Conservation (phyloP, 2,888 invertebrate species). For the Esperia sulphurella region DNA sequence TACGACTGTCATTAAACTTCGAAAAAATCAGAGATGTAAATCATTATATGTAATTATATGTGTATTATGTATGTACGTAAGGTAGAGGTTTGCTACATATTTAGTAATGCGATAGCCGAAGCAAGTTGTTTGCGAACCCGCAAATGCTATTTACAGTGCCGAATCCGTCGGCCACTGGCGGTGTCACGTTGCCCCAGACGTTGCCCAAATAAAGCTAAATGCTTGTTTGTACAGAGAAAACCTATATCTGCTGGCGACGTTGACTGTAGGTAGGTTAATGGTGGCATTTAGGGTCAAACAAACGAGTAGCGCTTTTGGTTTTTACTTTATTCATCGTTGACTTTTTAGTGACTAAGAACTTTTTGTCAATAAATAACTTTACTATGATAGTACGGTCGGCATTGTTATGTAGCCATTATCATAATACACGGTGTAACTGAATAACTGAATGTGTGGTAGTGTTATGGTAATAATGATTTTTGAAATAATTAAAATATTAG, state of each 20-base stretch:
- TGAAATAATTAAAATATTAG: too few relatives aligned
- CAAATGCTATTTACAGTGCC: constrained; percentile 71
- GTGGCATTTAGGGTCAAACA: neutral
- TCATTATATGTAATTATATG: too few relatives aligned
- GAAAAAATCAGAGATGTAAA: too few relatives aligned
- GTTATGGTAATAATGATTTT: too few relatives aligned
- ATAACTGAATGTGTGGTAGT: too few relatives aligned
- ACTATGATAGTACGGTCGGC: too few relatives aligned
- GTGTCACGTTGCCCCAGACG: constrained; percentile 62
- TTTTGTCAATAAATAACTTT: too few relatives aligned
- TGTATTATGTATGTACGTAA: too few relatives aligned
- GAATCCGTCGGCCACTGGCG: constrained; percentile 67
- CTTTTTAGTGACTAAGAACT: neutral
- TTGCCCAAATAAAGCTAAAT: constrained; percentile 61
- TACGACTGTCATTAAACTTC: too few relatives aligned
- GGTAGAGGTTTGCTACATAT: constrained; percentile 5
- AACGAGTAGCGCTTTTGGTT: neutral
- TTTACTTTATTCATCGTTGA: neutral
- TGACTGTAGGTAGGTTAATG: constrained; percentile 42
- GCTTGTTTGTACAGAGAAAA: constrained; percentile 54
- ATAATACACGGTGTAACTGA: too few relatives aligned
- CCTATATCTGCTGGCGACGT: constrained; percentile 61
- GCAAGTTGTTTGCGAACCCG: constrained; percentile 61
- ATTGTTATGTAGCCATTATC: too few relatives aligned
- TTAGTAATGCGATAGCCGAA: constrained; percentile 63